Base-by-base conservation (phyloP, 2,797 vertebrate species). In the Garrulus glandarius region DNA sequence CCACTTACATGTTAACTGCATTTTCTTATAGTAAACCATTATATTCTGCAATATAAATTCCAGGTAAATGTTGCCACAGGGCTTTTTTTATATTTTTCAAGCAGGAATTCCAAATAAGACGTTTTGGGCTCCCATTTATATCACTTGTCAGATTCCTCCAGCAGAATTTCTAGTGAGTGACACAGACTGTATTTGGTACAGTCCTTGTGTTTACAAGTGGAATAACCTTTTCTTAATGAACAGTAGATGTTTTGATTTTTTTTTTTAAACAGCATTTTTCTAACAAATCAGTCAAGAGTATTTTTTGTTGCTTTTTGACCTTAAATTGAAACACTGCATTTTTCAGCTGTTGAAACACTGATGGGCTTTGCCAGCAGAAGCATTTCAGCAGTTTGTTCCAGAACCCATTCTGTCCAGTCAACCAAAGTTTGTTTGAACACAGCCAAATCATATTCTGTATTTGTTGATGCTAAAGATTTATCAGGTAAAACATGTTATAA, bases 21-120 rank as follows among this genome's bases (percentile, higher is more conserved):
- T 97, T 98, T 98, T 98, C 97, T 97, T 98, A 97, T 94, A 97
- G 95, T 95, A 96, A 95, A 97, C 94, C 88, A 74, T 97, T 97
- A 94, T 98, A 97, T 97, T 98, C 97, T 98, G 96, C 96, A 95
- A 97, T 97, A 83, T 97, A 95, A 96, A 93, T 97, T 97, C 92
- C 97, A 87, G 39, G 60, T 97, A 93, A 94, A 87, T 84, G 92
- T 96, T 96, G 75, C 91, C 94, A 96, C 89, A 93, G 97, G 96
- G 87, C 76, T 87, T 92, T 94, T 97, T 97, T 97, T 93, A 95
- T 97, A 97, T 92, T 97, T 97, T 97, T 97, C 94, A 97, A 97
- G 95, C 95, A 96, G 69, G 95, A 95, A 94, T 97, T 97, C 95
- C 30, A 63, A 79, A 89, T 91, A 50, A 26, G 30, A 97, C 8